phyloP scores from a whole-genome alignment of 2,797 vertebrate genomes.

The Phalloptychus januarius region DNA sequence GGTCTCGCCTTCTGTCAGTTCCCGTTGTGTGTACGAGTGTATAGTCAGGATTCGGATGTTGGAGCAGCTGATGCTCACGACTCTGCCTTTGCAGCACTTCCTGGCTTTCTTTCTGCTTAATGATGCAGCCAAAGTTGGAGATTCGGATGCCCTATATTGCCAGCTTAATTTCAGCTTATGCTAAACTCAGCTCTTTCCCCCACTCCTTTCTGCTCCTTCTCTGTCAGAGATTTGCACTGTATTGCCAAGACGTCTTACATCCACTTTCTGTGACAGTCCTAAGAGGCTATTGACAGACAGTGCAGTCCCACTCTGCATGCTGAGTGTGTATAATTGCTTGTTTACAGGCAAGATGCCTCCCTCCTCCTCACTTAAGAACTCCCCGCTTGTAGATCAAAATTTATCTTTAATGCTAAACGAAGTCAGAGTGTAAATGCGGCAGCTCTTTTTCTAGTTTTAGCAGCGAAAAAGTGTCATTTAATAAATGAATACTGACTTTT shows the following conservation, averaged over 20 bases:
- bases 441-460: constrained; percentile 18
- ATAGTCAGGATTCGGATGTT: constrained; percentile 39
- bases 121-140: constrained; percentile 66
- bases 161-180: constrained; percentile 81
- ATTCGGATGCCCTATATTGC: constrained; percentile 73
- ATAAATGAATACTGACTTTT: constrained; percentile 5
- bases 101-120: constrained; percentile 61
- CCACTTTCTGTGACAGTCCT: constrained; percentile 72
- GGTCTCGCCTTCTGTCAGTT: constrained; percentile 37
- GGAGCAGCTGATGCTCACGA: constrained; percentile 46
- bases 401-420: constrained; percentile 58
- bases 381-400: constrained; percentile 58
- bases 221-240: constrained; percentile 66
- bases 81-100: constrained; percentile 51
- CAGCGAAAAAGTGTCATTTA: constrained; percentile 17
- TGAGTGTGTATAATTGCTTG: constrained; percentile 77
- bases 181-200: constrained; percentile 65
- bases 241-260: constrained; percentile 66
- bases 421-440: constrained; percentile 27
- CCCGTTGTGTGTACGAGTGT: constrained; percentile 31
- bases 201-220: constrained; percentile 28
- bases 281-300: constrained; percentile 77
- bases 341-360: constrained; percentile 70
- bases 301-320: constrained; percentile 59
- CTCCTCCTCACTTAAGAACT: constrained; percentile 51